These are phyloP conservation scores for Arion vulgaris DNA, from an alignment of 1,140 invertebrate species.

Conservation along the genomic window DNA sequence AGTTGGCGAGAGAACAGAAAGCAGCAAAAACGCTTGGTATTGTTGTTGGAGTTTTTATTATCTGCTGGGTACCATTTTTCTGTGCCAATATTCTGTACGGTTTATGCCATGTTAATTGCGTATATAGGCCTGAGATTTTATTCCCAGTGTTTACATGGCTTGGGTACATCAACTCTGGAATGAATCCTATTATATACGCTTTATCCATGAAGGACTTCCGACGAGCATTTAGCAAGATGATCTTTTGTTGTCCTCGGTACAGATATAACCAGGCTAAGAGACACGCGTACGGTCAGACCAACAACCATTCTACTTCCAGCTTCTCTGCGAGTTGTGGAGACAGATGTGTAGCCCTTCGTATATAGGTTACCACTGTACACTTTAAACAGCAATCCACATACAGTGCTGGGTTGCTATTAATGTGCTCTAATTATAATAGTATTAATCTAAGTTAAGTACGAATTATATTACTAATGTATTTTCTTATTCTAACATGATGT, in stretches of 20 bases:
- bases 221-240: slow-evolving; percentile 80
- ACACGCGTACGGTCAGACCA: slow-evolving; percentile 42
- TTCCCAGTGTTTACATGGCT: slow-evolving; percentile 73
- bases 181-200: slow-evolving; percentile 76
- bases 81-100: slow-evolving; percentile 87
- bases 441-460: no score
- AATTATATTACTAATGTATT: no score
- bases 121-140: slow-evolving; percentile 67
- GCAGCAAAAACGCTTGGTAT: slow-evolving; percentile 96
- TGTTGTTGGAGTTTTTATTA: slow-evolving; percentile 91
- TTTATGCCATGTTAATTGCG: slow-evolving; percentile 79
- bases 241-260: slow-evolving; percentile 68
- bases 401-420: no score
- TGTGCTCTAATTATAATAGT: no score
- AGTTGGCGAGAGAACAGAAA: slow-evolving; percentile 84
- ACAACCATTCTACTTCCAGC: slow-evolving; percentile 55
- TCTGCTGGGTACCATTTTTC: slow-evolving; percentile 98
- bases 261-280: slow-evolving; percentile 44
- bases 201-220: slow-evolving; percentile 80
- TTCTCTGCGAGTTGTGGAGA: slow-evolving; percentile 57
- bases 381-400: no score
- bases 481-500: no score
- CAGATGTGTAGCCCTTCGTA: slow-evolving; percentile 46
- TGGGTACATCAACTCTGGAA: slow-evolving; percentile 74
- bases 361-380: slow-evolving; percentile 11